These are phyloP conservation scores for Hedya salicella DNA, from an alignment of 2,888 invertebrate genomes.

Conservation along the genomic window DNA sequence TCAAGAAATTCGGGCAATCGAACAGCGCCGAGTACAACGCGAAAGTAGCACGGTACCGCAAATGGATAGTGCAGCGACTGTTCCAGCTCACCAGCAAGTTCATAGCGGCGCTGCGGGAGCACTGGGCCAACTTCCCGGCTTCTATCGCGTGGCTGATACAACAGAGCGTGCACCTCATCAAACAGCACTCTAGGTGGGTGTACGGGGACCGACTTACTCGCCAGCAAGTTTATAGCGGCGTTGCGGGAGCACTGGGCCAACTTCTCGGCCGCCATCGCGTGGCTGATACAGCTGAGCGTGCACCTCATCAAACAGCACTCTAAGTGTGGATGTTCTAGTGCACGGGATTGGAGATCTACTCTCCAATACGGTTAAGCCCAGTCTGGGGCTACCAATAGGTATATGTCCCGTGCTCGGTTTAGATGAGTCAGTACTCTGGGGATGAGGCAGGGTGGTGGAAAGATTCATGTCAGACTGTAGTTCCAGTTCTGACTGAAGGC, in stretches of 20 bases:
- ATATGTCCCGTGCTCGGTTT: neutral
- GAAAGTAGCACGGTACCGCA: conserved; percentile 91
- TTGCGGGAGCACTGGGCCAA: conserved; percentile 94
- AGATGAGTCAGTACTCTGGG: neutral
- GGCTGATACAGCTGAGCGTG: conserved; percentile 95
- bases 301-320: conserved; percentile 79
- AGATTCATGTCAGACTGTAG: too few relatives aligned
- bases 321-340: conserved; percentile 63
- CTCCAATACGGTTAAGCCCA: too few relatives aligned
- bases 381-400: too few relatives aligned
- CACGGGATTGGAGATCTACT: too few relatives aligned
- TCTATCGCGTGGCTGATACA: conserved; percentile 95
- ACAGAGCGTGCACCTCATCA: conserved; percentile 88
- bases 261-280: conserved; percentile 95
- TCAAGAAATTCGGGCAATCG: conserved; percentile 91
- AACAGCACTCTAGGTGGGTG: conserved; percentile 73
- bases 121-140: conserved; percentile 96
- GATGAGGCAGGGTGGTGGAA: neutral
- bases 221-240: conserved; percentile 92
- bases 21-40: conserved; percentile 89
- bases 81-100: conserved; percentile 92
- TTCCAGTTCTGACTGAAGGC: conserved; percentile 1
- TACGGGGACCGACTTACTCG: conserved; percentile 73
- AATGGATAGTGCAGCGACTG: conserved; percentile 91
- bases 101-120: conserved; percentile 91